Base-by-base conservation (phyloP, 1,140 invertebrate species). In the Onthophagus taurus region DNA sequence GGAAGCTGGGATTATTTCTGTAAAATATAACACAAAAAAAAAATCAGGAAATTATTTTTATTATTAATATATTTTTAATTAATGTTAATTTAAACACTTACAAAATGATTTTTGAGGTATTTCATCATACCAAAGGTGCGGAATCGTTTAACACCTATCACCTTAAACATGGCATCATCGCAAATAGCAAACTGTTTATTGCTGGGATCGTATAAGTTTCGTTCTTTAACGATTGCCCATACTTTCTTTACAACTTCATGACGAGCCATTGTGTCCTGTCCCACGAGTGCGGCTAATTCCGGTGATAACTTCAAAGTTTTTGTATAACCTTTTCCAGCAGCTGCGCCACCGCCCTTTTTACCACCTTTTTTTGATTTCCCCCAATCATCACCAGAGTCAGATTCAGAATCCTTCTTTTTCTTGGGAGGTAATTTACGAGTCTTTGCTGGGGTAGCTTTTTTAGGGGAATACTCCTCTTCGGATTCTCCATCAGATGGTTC, bases 71-170 rank as follows among this genome's bases (percentile, higher is more conserved):
- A n/a, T n/a, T n/a, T n/a, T 65, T 72, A 80, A 81, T n/a, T n/a
- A n/a, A n/a, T n/a, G n/a, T n/a, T n/a, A n/a, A n/a, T n/a, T n/a
- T n/a, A n/a, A n/a, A n/a, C n/a, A 56, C 80, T 77, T 58, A 84
- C 67, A 69, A 95, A 92, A 69, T 95, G 89, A 49, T 82, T 78
- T 68, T 92, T 91, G 47, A 95, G 72, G 65, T 89, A 89, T 64
- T 94, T 94, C 83, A 95, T 89, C 89, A 94, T 94, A 52, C 86
- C 88, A 53, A 92, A 93, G 26, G 85, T 90, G 56, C 86, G 78
- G 76, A 93, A 91, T 49, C 87, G 80, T 61, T 90, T 89, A 0
- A 85, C 81, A 14, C 87, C 89, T 61, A 95, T 86, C 31, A 95
- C 83, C 68, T 89, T 89, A 63, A 84, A 70, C 11, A 95, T 68